phyloP scores from a whole-genome alignment of 2,113 vertebrate species.

The Rhea americana region DNA sequence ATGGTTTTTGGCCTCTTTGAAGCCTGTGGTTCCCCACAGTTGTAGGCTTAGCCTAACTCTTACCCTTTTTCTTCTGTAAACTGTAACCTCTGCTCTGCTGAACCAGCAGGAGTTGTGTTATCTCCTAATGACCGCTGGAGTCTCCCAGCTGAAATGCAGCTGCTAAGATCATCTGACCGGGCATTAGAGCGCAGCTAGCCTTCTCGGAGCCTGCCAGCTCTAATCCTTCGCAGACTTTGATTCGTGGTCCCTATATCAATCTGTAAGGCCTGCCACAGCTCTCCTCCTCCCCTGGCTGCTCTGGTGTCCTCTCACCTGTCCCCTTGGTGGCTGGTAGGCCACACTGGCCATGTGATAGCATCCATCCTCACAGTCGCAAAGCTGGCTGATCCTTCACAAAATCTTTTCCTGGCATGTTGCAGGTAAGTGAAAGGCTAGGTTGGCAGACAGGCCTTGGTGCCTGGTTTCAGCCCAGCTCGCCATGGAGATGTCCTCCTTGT shows the following conservation, averaged over 20 bases:
- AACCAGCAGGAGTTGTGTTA: not conserved
- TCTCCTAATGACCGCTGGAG: not conserved
- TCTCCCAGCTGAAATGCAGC: not conserved
- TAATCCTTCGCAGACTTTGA: not conserved
- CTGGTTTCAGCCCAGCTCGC: not conserved
- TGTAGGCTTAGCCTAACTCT: not conserved
- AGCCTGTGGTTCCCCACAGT: not conserved
- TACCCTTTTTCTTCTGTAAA: not conserved
- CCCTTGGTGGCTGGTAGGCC: not conserved
- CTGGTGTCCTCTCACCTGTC: accelerated
- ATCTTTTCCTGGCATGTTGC: not conserved
- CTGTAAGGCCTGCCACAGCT: accelerated
- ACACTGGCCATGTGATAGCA: not conserved
- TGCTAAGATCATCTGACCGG: accelerated
- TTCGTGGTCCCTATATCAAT: not conserved
- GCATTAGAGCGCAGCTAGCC: accelerated
- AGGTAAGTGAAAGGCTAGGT: not conserved
- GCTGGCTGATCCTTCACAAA: not conserved
- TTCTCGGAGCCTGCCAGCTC: accelerated
- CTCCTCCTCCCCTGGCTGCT: not conserved
- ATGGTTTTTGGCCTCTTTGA: not conserved
- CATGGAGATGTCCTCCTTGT: not conserved
- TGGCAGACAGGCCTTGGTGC: not conserved
- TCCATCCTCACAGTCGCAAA: not conserved
- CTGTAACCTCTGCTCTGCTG: not conserved